phyloP scores from a whole-genome alignment of 2,113 vertebrate genomes.

The Serinus canaria region DNA sequence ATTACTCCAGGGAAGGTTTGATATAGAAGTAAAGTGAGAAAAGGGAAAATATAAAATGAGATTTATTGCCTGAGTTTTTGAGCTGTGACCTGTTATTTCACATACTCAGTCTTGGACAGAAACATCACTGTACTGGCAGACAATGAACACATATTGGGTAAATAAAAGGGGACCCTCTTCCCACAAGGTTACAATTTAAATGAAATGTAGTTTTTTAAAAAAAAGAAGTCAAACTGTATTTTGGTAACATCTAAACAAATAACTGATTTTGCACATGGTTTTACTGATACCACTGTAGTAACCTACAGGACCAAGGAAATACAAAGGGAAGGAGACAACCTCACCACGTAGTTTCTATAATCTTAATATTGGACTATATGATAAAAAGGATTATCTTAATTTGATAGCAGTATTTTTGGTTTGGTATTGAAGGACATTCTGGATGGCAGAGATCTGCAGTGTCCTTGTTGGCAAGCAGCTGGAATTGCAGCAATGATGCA shows the following conservation, averaged over 20 bases:
- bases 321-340: background rate
- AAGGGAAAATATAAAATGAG: background rate
- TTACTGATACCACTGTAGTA: background rate
- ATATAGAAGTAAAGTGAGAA: background rate
- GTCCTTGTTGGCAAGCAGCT: slow-evolving; percentile 27
- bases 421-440: background rate
- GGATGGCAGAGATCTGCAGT: background rate
- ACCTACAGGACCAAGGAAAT: background rate
- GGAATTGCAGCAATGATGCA: slow-evolving; percentile 31
- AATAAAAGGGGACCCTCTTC: background rate
- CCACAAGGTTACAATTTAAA: background rate
- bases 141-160: background rate
- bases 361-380: background rate
- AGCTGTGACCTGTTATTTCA: background rate
- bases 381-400: background rate
- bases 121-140: background rate
- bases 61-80: background rate
- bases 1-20: background rate
- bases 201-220: background rate
- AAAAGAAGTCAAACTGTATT: background rate
- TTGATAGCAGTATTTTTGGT: background rate
- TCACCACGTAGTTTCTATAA: background rate
- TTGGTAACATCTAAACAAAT: background rate
- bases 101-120: background rate
- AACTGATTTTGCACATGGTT: background rate